Percentiles rank a stretch among this genome's conserved stretches.
These are phyloP conservation scores for Latrodectus geometricus DNA, from an alignment of 1,140 invertebrate species.

Conservation along the genomic window DNA sequence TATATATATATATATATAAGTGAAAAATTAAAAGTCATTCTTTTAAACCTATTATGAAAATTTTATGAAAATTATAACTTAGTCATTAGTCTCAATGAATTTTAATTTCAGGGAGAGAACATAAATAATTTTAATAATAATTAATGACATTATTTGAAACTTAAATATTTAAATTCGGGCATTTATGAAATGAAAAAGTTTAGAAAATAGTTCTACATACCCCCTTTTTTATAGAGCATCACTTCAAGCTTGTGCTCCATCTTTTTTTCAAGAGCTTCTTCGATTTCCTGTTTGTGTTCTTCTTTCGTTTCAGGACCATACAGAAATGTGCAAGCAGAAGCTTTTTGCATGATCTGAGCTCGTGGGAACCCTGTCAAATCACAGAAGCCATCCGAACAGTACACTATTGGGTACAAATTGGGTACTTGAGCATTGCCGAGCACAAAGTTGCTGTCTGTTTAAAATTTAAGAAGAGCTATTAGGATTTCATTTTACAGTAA, in stretches of 20 bases:
- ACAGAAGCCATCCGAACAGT: conserved; percentile 97
- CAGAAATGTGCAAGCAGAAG: conserved; percentile 95
- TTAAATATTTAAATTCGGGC: too few species aligned
- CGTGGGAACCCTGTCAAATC: conserved; percentile 93
- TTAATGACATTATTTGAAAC: too few species aligned
- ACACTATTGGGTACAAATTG: conserved; percentile 89
- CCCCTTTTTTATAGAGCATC: conserved; percentile 94
- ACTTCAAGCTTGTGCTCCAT: conserved; percentile 93
- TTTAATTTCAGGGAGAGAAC: too few species aligned
- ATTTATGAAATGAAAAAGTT: not conserved
- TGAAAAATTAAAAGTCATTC: too few species aligned
- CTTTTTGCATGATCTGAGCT: conserved; percentile 96
- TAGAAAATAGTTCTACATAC: conserved; percentile 72
- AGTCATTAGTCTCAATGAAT: too few species aligned
- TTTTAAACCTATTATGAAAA: too few species aligned
- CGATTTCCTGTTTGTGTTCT: conserved; percentile 88
- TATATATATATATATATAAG: too few species aligned
- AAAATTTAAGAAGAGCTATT: conserved; percentile 47
- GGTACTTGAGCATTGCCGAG: conserved; percentile 95
- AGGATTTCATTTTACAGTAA: too few species aligned
- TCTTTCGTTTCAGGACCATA: conserved; percentile 91
- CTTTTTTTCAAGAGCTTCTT: conserved; percentile 88
- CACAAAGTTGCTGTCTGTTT: conserved; percentile 96
- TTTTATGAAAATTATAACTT: too few species aligned
- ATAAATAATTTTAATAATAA: too few species aligned